Evolutionary conservation across 2,113 vertebrate genomes (phyloP), one percentile per base, ranked within the genome.

Genomic region (Petroica traversi): DNA sequence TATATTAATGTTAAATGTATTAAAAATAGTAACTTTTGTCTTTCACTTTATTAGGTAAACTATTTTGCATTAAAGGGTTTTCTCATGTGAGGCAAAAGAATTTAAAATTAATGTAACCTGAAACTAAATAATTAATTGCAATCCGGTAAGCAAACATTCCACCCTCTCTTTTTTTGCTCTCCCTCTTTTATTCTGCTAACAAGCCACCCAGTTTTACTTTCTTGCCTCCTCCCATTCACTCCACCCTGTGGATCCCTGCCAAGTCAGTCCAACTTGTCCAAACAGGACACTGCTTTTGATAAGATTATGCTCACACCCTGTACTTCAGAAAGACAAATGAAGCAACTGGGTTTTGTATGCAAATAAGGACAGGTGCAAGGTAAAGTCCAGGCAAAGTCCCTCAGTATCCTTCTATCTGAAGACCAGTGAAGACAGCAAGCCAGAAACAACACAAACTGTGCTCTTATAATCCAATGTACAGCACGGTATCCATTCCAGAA

Each of bases 221-320:
- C 95, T 97, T 96, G 97, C 97, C 97, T 97, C 96, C 98, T 98
- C 97, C 95, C 98, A 95, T 93, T 92, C 92, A 96, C 98, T 97
- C 98, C 98, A 98, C 98, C 98, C 98, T 97, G 54, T 97, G 97
- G 98, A 95, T 52, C 67, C 88, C 72, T 85, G 98, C 98, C 98
- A 98, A 97, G 95, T 97, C 97, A 97, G 97, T 95, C 93, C 94
- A 93, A 98, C 98, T 98, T 98, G 98, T 97, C 98, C 97, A 98
- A 98, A 98, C 98, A 98, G 98, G 98, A 98, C 98, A 98, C 5
- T 45, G 97, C 94, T 98, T 97, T 97, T 95, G 98, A 98, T 98
- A 98, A 98, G 97, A 97, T 89, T 98, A 90, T 92, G 97, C 97
- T 98, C 97, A 98, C 97, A 93, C 98, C 98, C 97, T 98, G 96